phyloP scores from a whole-genome alignment of 2,888 invertebrate species.

The Pycnomerus fuliginosus region DNA sequence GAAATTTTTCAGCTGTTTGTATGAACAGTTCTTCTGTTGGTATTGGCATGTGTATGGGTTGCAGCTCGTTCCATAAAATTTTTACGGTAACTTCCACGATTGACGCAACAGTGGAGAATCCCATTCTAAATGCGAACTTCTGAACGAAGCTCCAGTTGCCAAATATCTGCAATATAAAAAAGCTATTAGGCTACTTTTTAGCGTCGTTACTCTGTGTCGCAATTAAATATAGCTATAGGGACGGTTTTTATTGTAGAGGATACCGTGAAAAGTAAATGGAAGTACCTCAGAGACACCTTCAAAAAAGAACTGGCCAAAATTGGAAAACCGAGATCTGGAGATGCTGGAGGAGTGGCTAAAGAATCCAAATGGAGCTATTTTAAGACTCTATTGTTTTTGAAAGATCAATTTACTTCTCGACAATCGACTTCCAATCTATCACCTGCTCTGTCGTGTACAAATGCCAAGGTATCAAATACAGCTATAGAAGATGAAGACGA shows the following conservation, averaged over 20 bases:
- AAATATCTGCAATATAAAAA: slow-evolving; percentile 14
- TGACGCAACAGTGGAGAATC: slow-evolving; percentile 13
- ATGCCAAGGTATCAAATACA: no score
- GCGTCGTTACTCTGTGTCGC: no score
- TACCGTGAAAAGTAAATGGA: slow-evolving; percentile 20
- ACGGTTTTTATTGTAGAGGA: slow-evolving; percentile 10
- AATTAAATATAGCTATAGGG: no score
- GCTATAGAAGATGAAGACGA: not conserved
- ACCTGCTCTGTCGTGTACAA: no score
- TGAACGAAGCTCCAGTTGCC: slow-evolving; percentile 15
- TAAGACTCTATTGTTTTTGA: slow-evolving; percentile 20
- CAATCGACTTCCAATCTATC: slow-evolving; percentile 12
- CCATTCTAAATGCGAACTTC: slow-evolving; percentile 20
- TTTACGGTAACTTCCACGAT: slow-evolving; percentile 17
- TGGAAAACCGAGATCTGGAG: not conserved
- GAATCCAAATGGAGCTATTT: no score
- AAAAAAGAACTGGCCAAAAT: slow-evolving; percentile 7
- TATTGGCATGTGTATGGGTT: slow-evolving; percentile 17
- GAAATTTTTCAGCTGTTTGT: slow-evolving; percentile 5
- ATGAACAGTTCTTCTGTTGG: slow-evolving; percentile 9
- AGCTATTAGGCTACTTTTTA: no score
- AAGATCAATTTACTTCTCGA: slow-evolving; percentile 21
- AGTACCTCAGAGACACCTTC: slow-evolving; percentile 19
- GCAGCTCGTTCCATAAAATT: slow-evolving; percentile 14
- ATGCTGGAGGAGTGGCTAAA: not conserved